phyloP scores from a whole-genome alignment of 1,140 invertebrate species.

The Calycopis cecrops region DNA sequence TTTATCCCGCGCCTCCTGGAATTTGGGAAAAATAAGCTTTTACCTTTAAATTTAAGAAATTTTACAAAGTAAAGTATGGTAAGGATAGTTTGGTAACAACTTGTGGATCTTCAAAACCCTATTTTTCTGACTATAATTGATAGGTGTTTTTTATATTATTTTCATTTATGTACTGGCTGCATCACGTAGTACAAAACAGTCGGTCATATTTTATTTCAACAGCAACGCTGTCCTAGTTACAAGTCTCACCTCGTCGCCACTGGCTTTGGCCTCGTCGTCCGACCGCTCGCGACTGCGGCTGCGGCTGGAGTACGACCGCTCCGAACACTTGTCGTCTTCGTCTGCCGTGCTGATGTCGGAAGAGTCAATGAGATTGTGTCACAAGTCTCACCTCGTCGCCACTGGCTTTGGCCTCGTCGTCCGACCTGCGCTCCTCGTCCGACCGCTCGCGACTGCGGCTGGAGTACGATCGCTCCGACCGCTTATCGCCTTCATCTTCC shows the following conservation, averaged over 20 bases:
- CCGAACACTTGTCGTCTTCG: conserved; percentile 76
- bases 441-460: conserved; percentile 44
- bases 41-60: too few relatives aligned
- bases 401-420: conserved; percentile 68
- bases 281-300: conserved; percentile 46
- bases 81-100: too few relatives aligned
- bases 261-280: conserved; percentile 59
- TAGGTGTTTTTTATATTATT: too few relatives aligned
- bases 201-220: too few relatives aligned
- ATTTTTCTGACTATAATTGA: too few relatives aligned
- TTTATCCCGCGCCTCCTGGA: conserved; percentile 59
- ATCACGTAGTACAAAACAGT: too few relatives aligned
- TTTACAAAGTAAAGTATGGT: too few relatives aligned
- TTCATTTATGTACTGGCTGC: too few relatives aligned
- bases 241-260: conserved; percentile 70
- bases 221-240: too few relatives aligned
- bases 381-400: conserved; percentile 55
- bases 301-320: conserved; percentile 47
- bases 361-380: not conserved
- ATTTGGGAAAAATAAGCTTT: not conserved
- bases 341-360: conserved; percentile 92
- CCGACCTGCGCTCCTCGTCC: conserved; percentile 53
- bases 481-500: conserved; percentile 81
- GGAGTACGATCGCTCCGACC: conserved; percentile 49
- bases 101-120: too few relatives aligned